Percentiles rank a stretch among this genome's conserved stretches.
Conservation (phyloP, 2,113 vertebrate genomes). For the Proterorhinus semilunaris region DNA sequence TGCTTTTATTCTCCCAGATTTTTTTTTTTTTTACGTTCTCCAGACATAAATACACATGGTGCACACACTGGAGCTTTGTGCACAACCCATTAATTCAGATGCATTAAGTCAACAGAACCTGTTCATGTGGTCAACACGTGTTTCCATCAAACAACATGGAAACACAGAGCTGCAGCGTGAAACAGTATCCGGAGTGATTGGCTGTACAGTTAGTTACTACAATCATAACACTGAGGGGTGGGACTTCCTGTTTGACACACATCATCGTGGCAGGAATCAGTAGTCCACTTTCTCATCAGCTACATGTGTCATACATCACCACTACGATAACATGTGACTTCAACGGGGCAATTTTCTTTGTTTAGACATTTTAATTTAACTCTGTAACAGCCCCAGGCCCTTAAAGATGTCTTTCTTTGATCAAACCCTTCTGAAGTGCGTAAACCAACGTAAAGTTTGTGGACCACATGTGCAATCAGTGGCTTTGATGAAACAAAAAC, state of each 20-base stretch:
- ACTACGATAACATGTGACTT: conserved; percentile 26
- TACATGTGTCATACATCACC: conserved; percentile 45
- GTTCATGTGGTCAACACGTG: conserved; percentile 47
- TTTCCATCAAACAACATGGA: conserved; percentile 1
- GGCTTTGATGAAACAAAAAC: not conserved
- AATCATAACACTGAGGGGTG: not conserved
- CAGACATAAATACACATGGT: conserved; percentile 21
- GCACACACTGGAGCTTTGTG: conserved; percentile 11
- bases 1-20: conserved; percentile 11
- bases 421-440: not conserved
- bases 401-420: conserved; percentile 18
- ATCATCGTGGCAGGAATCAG: conserved; percentile 33
- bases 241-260: not conserved
- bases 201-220: not conserved
- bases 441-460: conserved; percentile 14
- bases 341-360: conserved; percentile 54
- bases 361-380: conserved; percentile 47
- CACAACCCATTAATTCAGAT: conserved; percentile 17
- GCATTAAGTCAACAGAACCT: conserved; percentile 12
- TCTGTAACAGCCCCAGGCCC: conserved; percentile 20
- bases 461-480: not conserved
- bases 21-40: conserved; percentile 2
- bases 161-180: not conserved
- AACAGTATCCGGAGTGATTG: not conserved
- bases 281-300: conserved; percentile 47